phyloP scores from a whole-genome alignment of 23 tunicate species.

The Botrylloides violaceus region DNA sequence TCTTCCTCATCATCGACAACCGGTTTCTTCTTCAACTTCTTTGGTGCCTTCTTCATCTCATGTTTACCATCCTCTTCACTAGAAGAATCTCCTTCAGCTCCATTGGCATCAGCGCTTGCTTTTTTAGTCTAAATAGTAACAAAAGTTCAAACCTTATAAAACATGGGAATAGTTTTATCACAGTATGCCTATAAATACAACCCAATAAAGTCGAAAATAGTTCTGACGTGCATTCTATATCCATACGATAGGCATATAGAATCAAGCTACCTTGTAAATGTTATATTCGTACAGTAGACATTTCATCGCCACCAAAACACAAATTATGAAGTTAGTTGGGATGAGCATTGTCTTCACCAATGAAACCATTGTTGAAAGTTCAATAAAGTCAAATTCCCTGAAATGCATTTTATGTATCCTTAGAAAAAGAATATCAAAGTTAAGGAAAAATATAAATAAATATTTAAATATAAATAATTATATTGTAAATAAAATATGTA shows the following conservation, averaged over 20 bases:
- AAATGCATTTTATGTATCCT: neutral
- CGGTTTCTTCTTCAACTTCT: constrained; percentile 2
- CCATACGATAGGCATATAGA: no score
- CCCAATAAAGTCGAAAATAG: no score
- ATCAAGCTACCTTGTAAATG: constrained; percentile 55
- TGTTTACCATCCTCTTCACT: constrained; percentile 19
- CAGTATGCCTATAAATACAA: no score
- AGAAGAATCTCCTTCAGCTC: neutral
- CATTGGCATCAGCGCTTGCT: neutral
- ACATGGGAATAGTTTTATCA: no score
- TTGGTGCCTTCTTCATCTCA: neutral
- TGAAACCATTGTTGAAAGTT: constrained; percentile 63
- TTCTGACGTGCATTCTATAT: no score
- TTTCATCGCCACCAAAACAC: constrained; percentile 43
- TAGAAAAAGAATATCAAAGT: neutral
- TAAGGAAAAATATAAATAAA: neutral
- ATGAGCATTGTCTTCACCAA: constrained; percentile 67
- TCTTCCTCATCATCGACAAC: constrained; percentile 5
- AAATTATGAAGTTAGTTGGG: constrained; percentile 54
- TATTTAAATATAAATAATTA: neutral
- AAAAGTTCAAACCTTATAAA: no score
- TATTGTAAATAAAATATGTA: neutral
- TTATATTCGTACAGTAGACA: constrained; percentile 56
- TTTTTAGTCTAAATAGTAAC: neutral
- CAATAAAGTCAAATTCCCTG: constrained; percentile 98